Evolutionary conservation across 2,888 invertebrate genomes (phyloP).

Genomic region (Erebia aethiops): DNA sequence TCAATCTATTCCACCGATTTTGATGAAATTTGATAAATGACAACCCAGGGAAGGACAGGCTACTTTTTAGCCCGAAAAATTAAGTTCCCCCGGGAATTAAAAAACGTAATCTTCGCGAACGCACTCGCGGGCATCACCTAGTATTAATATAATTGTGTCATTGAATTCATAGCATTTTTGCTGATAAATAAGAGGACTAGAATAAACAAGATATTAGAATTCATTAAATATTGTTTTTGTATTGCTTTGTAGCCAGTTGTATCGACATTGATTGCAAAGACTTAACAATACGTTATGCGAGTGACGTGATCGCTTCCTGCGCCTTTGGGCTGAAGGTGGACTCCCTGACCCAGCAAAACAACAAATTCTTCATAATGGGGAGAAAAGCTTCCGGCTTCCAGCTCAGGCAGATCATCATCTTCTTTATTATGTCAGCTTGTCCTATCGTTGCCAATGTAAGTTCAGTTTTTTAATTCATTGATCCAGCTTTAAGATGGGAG

Average conservation of each 20-base stretch:
- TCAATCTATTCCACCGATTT: no score
- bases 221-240: neutral
- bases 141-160: no score
- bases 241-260: conserved; percentile 35
- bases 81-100: no score
- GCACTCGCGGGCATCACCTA: no score
- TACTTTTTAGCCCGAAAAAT: no score
- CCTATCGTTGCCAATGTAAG: conserved; percentile 44
- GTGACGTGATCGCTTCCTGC: conserved; percentile 77
- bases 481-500: no score
- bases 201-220: neutral
- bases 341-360: conserved; percentile 73
- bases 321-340: conserved; percentile 79
- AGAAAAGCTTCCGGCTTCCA: conserved; percentile 59
- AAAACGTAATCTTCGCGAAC: no score
- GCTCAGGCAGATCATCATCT: conserved; percentile 42
- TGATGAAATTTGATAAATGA: no score
- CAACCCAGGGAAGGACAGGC: no score
- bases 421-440: conserved; percentile 40
- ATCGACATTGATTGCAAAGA: conserved; percentile 67
- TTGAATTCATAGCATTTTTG: neutral
- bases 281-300: conserved; percentile 64
- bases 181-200: no score
- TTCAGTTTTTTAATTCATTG: neutral
- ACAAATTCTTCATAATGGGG: conserved; percentile 79